Base-by-base conservation (phyloP, 1,140 invertebrate genomes). In the Metopolophium dirhodum region DNA sequence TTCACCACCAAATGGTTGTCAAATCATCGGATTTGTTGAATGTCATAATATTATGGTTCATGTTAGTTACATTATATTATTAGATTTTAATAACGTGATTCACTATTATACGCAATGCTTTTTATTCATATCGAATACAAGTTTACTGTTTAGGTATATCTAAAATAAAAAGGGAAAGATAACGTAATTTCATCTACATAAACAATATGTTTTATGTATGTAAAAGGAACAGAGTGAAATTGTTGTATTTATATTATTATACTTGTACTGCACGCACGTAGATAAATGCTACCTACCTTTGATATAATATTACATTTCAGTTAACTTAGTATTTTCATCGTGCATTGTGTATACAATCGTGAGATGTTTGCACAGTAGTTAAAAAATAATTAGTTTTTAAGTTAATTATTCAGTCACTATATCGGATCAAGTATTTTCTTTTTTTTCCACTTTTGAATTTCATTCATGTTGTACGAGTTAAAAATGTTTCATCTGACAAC, bases 391-490 rank as follows among this genome's bases (percentile, higher is more conserved):
- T 77, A n/a, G n/a, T 77, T 77, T 77, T n/a, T 77, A 77, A 77
- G 61, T 77, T 77, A 77, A n/a, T 77, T 77, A 77, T 77, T 77
- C n/a, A 77, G 61, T 77, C n/a, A n/a, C 61, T 77, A 77, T 77
- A 77, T 68, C 30, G 61, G 61, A 77, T 77, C 11, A 61, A 61
- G 57, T 30, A 30, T 61, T 30, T 61, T 61, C 6, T 23, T 54
- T 61, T n/a, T 68, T 68, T 68, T 30, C 61, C 30, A 68, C 61
- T 68, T 68, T 68, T 68, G 30, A 68, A 68, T 51, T 51, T 51
- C 14, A 51, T 51, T 11, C 30, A n/a, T 68, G 61, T n/a, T 68
- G 30, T 68, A n/a, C 26, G 30, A 68, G 11, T 68, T n/a, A 68
- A 68, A 61, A 68, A 68, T 68, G 61, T 68, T 61, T 61, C 26